phyloP scores from a whole-genome alignment of 2,888 invertebrate genomes.

The Plutella xylostella region DNA sequence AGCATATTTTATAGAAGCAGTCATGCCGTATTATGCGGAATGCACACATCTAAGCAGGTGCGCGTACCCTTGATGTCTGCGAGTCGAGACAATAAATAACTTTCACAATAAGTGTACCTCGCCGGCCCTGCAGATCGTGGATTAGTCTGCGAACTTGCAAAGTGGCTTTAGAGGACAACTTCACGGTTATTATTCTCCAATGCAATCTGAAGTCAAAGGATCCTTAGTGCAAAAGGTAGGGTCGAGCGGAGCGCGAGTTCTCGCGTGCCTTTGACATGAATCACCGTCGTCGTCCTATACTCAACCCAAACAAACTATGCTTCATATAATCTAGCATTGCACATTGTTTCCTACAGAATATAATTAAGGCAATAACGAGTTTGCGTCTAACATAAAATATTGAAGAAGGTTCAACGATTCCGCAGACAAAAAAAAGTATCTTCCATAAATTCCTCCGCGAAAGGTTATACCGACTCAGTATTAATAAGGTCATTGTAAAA shows the following conservation, averaged over 20 bases:
- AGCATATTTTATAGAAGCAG: not conserved
- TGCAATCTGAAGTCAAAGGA: not conserved
- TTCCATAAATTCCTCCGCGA: no score
- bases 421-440: no score
- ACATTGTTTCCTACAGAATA: no score
- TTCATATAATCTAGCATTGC: slow-evolving; percentile 16
- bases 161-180: not conserved
- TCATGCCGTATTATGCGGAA: slow-evolving; percentile 1
- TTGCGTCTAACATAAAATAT: no score
- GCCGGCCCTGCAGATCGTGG: not conserved
- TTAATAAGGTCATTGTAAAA: no score
- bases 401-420: no score
- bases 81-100: slow-evolving; percentile 1
- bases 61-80: not conserved
- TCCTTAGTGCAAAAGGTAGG: slow-evolving; percentile 18
- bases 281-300: slow-evolving; percentile 30
- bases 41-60: not conserved
- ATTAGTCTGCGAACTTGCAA: not conserved
- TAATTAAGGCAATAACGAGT: no score
- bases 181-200: not conserved
- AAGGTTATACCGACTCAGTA: no score
- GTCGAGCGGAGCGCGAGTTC: slow-evolving; percentile 31
- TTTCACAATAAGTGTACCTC: slow-evolving; percentile 4
- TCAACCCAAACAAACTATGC: not conserved
- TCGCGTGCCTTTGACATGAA: slow-evolving; percentile 43